phyloP scores from a whole-genome alignment of 2,113 vertebrate species.

The Prionailurus bengalensis region DNA sequence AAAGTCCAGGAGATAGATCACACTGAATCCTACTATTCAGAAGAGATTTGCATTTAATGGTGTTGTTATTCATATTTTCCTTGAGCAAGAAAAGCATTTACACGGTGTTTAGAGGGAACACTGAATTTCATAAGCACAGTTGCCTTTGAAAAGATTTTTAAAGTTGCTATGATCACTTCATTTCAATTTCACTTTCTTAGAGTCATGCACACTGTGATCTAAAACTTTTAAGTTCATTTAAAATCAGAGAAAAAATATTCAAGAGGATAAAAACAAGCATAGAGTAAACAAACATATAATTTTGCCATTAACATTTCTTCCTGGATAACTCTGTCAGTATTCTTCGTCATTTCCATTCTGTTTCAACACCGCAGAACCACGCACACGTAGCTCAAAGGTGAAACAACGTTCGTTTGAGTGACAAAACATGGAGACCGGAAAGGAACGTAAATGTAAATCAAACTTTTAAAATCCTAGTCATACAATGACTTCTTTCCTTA shows the following conservation, averaged over 20 bases:
- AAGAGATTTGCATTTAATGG: not conserved
- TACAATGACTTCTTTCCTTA: not conserved
- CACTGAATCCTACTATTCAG: not conserved
- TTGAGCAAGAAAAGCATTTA: not conserved
- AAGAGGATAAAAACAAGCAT: slow-evolving; percentile 20
- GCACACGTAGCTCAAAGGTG: not conserved
- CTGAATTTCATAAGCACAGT: not conserved
- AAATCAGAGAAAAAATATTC: not conserved
- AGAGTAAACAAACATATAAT: not conserved
- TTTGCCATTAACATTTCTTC: not conserved
- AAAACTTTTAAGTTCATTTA: slow-evolving; percentile 46
- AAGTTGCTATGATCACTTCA: not conserved
- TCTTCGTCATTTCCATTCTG: not conserved
- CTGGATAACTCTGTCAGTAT: not conserved
- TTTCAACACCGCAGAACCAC: not conserved
- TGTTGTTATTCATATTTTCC: not conserved
- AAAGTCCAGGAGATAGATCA: not conserved
- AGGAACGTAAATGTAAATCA: not conserved
- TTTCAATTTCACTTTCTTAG: not conserved
- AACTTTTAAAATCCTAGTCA: not conserved
- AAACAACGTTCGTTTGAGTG: not conserved
- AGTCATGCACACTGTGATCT: not conserved
- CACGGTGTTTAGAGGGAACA: not conserved
- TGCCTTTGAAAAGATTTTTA: slow-evolving; percentile 24
- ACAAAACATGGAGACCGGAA: not conserved